These are phyloP conservation scores for Mechanitis messenoides DNA, from an alignment of 2,888 invertebrate genomes.

Conservation along the genomic window DNA sequence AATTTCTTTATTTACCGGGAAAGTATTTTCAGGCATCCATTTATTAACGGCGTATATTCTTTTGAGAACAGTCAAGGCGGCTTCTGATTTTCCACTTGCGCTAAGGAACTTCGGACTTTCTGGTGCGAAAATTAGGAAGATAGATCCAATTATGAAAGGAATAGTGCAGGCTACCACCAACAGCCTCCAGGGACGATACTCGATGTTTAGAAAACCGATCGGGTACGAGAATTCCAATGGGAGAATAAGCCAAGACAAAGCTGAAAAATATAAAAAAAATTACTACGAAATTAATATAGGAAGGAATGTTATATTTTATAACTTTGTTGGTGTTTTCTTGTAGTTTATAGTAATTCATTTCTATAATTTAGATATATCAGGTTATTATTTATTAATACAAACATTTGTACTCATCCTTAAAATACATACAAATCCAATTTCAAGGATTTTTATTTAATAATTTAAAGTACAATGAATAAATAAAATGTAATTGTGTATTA, in stretches of 20 bases:
- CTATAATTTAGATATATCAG: too few species aligned
- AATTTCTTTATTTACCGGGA: slow-evolving; percentile 41
- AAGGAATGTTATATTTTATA: too few species aligned
- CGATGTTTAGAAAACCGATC: slow-evolving; percentile 67
- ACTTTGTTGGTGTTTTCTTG: too few species aligned
- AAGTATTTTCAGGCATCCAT: slow-evolving; percentile 45
- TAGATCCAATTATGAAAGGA: slow-evolving; percentile 78
- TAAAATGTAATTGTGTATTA: not conserved
- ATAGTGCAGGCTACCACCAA: slow-evolving; percentile 80
- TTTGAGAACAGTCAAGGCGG: slow-evolving; percentile 72
- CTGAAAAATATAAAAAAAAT: slow-evolving; percentile 51
- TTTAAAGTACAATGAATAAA: too few species aligned
- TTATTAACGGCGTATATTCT: slow-evolving; percentile 58
- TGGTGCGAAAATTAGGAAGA: slow-evolving; percentile 78
- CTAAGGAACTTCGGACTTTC: slow-evolving; percentile 88
- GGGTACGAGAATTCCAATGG: slow-evolving; percentile 73
- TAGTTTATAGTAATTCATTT: too few species aligned
- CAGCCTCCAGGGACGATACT: slow-evolving; percentile 85
- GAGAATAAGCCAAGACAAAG: slow-evolving; percentile 81
- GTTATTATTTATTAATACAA: too few species aligned
- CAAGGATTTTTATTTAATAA: too few species aligned
- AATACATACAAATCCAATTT: too few species aligned
- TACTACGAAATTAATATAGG: too few species aligned
- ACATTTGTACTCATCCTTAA: too few species aligned
- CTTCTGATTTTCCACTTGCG: slow-evolving; percentile 76